Conservation (phyloP, 2,113 vertebrate genomes). For the Patagioenas fasciata region DNA sequence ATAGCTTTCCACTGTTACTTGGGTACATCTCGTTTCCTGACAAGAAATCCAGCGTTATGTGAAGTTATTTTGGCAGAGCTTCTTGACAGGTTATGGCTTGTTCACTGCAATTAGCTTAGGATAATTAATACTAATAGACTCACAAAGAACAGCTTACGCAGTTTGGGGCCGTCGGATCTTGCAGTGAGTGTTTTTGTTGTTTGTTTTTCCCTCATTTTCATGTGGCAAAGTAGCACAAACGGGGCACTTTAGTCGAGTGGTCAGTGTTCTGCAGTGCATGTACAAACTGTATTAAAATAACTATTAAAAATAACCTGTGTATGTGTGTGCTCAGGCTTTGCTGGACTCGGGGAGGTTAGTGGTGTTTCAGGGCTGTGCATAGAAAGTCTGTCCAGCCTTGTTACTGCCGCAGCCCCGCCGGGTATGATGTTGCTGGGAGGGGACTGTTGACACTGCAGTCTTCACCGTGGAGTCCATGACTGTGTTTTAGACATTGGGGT, state of each 20-base stretch:
- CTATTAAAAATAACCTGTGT: neutral
- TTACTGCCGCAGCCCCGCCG: fast-evolving
- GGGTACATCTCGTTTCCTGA: neutral
- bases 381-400: neutral
- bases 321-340: fast-evolving
- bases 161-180: neutral
- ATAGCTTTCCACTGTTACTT: neutral
- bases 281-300: neutral
- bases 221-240: neutral
- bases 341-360: neutral
- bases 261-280: neutral
- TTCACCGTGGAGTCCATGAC: fast-evolving
- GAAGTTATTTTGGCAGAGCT: slow-evolving; percentile 32
- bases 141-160: slow-evolving; percentile 18
- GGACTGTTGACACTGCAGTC: neutral
- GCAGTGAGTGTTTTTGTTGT: neutral
- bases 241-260: neutral
- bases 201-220: neutral
- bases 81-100: slow-evolving; percentile 40
- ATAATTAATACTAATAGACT: slow-evolving; percentile 50
- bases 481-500: neutral
- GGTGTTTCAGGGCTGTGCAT: neutral
- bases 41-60: neutral
- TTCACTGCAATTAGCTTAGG: slow-evolving; percentile 34
- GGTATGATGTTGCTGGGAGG: neutral